Evolutionary conservation across 1,140 invertebrate genomes (phyloP).

Genomic region (Bathynomus jamesi): DNA sequence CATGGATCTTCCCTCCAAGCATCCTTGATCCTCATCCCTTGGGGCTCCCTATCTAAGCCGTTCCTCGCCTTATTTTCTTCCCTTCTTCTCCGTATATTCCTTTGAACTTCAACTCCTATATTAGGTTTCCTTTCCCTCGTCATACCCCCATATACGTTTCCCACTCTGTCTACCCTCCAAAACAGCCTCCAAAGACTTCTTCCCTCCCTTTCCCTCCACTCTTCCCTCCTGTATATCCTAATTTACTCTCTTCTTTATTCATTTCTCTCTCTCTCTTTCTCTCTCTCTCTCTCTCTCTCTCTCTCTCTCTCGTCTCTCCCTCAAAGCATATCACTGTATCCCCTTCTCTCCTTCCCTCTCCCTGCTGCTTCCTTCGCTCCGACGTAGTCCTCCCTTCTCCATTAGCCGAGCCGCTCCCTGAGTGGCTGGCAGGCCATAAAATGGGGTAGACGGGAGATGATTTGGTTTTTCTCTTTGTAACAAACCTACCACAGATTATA

Average conservation of each 20-base stretch:
- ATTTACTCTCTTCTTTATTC: neutral
- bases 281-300: neutral
- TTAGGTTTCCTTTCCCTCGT: too few relatives aligned
- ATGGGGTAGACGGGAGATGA: neutral
- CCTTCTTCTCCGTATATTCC: neutral
- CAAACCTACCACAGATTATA: neutral
- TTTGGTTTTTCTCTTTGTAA: neutral
- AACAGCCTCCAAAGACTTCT: too few relatives aligned
- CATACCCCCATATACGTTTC: too few relatives aligned
- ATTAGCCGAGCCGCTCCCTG: neutral
- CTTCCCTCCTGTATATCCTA: neutral
- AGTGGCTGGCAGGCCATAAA: neutral
- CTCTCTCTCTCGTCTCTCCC: neutral
- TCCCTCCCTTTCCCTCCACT: neutral
- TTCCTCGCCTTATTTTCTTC: neutral
- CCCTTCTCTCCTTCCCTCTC: neutral
- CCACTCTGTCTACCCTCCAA: too few relatives aligned
- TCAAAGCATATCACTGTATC: neutral
- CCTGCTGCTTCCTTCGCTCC: too few relatives aligned
- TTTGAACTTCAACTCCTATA: too few relatives aligned
- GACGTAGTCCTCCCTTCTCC: neutral
- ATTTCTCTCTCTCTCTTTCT: neutral
- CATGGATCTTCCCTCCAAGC: too few relatives aligned
- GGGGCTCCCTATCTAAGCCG: neutral
- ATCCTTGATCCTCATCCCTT: too few relatives aligned